A percentile compares a stretch with the other conserved stretches of the same genome.
phyloP scores from a whole-genome alignment of 2,113 vertebrate species.

The Oostethus manadensis region DNA sequence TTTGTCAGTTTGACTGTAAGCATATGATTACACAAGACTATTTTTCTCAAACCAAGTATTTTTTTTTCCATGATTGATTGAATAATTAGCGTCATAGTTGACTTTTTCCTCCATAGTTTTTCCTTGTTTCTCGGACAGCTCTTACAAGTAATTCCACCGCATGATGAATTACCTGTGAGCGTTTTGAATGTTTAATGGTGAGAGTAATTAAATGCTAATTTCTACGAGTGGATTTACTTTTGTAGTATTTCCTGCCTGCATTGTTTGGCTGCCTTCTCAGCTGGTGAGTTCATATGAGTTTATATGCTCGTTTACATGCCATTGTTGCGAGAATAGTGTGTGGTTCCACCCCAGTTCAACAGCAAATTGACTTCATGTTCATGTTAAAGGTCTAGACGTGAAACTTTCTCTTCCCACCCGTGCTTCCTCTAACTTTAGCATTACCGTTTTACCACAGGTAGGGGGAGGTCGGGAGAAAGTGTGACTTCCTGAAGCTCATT shows the following conservation, averaged over 20 bases:
- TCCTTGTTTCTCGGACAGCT: background rate
- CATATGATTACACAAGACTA: background rate
- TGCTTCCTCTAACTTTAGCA: conserved; percentile 11
- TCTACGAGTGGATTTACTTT: background rate
- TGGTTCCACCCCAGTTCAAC: background rate
- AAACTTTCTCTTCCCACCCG: background rate
- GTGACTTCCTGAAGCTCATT: conserved; percentile 62
- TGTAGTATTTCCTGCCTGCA: background rate
- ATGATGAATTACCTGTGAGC: background rate
- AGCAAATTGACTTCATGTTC: conserved; percentile 1
- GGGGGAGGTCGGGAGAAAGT: conserved; percentile 1
- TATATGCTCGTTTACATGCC: background rate
- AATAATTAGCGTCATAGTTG: background rate
- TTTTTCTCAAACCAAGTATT: background rate
- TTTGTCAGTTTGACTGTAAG: background rate
- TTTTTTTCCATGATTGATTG: background rate
- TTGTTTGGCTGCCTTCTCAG: background rate
- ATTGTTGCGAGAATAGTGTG: background rate
- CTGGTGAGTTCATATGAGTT: background rate
- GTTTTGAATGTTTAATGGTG: conserved; percentile 1
- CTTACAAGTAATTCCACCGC: background rate
- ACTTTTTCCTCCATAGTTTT: background rate
- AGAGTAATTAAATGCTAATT: background rate
- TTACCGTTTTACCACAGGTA: conserved; percentile 27
- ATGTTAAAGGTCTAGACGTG: background rate